Base-by-base conservation (phyloP, 2,113 vertebrate species). In the Speoplatyrhinus poulsoni region DNA sequence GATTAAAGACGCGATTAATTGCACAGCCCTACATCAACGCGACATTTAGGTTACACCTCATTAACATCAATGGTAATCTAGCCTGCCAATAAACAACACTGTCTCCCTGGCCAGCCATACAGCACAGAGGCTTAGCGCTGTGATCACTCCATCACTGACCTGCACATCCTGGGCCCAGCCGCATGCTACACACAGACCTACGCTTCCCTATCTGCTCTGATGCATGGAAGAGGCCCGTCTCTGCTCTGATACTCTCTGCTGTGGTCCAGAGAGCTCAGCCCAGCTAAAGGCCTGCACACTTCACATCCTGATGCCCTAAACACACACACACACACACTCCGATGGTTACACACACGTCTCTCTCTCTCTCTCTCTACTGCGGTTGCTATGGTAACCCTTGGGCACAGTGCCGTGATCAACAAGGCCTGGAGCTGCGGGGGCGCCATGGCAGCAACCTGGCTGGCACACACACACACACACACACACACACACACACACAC, bases 381-480 rank as follows among this genome's bases (percentile, higher is more conserved):
- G 66, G 84, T 91, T 85, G 80, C 90, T 60, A 88, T 89, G 83
- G 89, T 75, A 91, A 92, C 86, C 80, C 81, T 75, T 79, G 81
- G 87, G 90, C 88, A 85, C 75, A 65, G 86, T 82, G 82, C 86
- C 72, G 80, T 80, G 80, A 84, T 88, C 84, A 87, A 87, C 84
- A 88, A 84, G 84, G 78, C 88, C 87, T 48, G 53, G 74, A 86
- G 85, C 81, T 83, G 83, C 88, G 69, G 80, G 81, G 84, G 84
- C 70, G 82, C 85, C 85, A 78, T 83, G 85, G 84, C 76, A 85
- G 86, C 90, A 89, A 94, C 90, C 91, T 90, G 91, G 77, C 88
- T 93, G 82, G 76, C 75, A 64, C 66, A 50, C 50, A 62, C 46
- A 12, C 65, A 60, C 62, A 55, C 47, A 33, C 41, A 12, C 55